Conservation (phyloP, 2,888 invertebrate genomes). For the Spodoptera exigua region DNA sequence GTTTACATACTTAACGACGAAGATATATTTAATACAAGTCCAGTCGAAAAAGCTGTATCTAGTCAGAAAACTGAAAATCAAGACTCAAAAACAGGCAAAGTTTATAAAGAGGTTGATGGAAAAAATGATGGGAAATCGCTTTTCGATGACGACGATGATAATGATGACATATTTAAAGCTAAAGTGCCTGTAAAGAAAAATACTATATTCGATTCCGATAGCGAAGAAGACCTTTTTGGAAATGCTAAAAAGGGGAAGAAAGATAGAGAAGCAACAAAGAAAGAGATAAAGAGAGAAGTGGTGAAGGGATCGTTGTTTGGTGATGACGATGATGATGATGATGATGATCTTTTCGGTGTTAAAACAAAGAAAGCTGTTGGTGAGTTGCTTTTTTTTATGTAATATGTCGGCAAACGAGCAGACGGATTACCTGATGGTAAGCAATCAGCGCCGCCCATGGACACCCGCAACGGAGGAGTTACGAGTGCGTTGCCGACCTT, state of each 20-base stretch:
- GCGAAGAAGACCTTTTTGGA: slow-evolving; percentile 77
- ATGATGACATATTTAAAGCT: slow-evolving; percentile 71
- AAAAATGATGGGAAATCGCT: slow-evolving; percentile 53
- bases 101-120: slow-evolving; percentile 20
- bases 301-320: slow-evolving; percentile 75
- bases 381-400: slow-evolving; percentile 52
- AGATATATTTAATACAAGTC: slow-evolving; percentile 75
- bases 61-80: slow-evolving; percentile 31
- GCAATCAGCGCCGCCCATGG: no score
- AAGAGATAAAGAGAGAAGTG: slow-evolving; percentile 49
- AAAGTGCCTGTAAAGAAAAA: slow-evolving; percentile 56
- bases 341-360: slow-evolving; percentile 76
- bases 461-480: no score
- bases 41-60: slow-evolving; percentile 28
- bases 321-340: slow-evolving; percentile 78
- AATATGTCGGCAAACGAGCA: no score
- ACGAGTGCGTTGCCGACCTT: no score
- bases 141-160: slow-evolving; percentile 77
- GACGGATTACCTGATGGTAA: no score
- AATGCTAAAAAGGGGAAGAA: slow-evolving; percentile 43
- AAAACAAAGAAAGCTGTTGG: slow-evolving; percentile 65
- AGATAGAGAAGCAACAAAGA: slow-evolving; percentile 53
- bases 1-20: slow-evolving; percentile 83
- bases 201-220: slow-evolving; percentile 77
- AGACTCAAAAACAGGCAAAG: slow-evolving; percentile 29